A percentile compares a stretch with the other conserved stretches of the same genome.
These are phyloP conservation scores for Habrosyne pyritoides DNA, from an alignment of 2,888 invertebrate genomes.

Conservation along the genomic window DNA sequence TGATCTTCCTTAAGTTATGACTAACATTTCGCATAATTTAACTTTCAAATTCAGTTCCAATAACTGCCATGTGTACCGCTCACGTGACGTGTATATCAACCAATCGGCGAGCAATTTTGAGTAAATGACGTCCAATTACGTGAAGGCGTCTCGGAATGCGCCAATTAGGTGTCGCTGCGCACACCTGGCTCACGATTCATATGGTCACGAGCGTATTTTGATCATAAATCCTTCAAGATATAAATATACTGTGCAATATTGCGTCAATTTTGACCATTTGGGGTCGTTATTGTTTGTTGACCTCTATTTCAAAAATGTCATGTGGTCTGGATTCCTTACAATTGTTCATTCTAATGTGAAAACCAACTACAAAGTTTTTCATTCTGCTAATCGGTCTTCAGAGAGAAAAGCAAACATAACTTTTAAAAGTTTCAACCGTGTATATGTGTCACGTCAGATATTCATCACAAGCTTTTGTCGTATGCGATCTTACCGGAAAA, in stretches of 20 bases:
- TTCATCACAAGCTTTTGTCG: neutral
- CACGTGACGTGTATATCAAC: conserved; percentile 65
- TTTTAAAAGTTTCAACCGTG: neutral
- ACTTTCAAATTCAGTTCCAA: conserved; percentile 19
- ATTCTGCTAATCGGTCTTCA: neutral
- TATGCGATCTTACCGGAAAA: conserved; percentile 55
- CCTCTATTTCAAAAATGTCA: conserved; percentile 28
- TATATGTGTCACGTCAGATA: neutral
- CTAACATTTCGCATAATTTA: neutral
- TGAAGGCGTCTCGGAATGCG: conserved; percentile 70
- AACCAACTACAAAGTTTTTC: no score
- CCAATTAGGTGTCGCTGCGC: conserved; percentile 73
- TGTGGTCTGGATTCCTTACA: neutral
- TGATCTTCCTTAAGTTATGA: no score
- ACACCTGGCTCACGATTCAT: conserved; percentile 76
- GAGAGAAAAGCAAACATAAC: neutral
- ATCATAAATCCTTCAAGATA: conserved; percentile 63
- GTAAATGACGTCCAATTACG: conserved; percentile 77
- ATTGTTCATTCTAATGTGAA: no score
- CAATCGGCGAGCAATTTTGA: conserved; percentile 67
- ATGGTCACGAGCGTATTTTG: conserved; percentile 66
- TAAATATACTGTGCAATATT: conserved; percentile 48
- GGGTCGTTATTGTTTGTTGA: conserved; percentile 16
- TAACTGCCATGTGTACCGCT: conserved; percentile 30
- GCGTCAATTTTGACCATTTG: conserved; percentile 45